Percentiles rank a stretch among this genome's conserved stretches.
These are phyloP conservation scores for Cheiracanthium punctorium DNA, from an alignment of 2,888 invertebrate genomes.

Conservation along the genomic window DNA sequence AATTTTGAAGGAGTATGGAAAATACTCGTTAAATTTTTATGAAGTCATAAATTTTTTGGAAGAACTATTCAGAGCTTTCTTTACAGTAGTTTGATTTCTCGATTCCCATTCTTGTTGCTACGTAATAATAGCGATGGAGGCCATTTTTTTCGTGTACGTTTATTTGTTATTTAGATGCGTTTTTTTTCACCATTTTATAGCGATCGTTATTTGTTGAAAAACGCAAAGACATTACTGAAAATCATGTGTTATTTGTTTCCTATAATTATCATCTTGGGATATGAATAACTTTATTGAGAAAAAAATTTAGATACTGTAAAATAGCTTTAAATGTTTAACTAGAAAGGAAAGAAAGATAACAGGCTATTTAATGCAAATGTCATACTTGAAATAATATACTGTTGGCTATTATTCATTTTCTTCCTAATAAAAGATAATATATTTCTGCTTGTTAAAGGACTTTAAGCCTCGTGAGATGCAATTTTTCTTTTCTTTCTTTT, in stretches of 20 bases:
- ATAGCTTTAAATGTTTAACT: too few species aligned
- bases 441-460: too few species aligned
- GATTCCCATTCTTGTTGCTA: neutral
- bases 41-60: constrained; percentile 7
- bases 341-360: too few species aligned
- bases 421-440: too few species aligned
- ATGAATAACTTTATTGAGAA: neutral
- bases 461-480: too few species aligned
- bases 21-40: constrained; percentile 15
- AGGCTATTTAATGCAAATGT: too few species aligned
- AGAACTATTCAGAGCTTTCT: neutral
- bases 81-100: neutral
- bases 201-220: neutral
- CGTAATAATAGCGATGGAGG: neutral
- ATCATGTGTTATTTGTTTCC: neutral
- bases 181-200: neutral
- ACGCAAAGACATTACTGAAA: neutral
- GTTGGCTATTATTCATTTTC: too few species aligned
- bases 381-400: too few species aligned
- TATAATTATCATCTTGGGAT: neutral
- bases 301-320: too few species aligned
- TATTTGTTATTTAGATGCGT: neutral
- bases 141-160: neutral
- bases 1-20: neutral
- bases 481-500: too few species aligned